Evolutionary conservation across 2,888 invertebrate species (phyloP).

Genomic region (Leptopterna dolabrata): DNA sequence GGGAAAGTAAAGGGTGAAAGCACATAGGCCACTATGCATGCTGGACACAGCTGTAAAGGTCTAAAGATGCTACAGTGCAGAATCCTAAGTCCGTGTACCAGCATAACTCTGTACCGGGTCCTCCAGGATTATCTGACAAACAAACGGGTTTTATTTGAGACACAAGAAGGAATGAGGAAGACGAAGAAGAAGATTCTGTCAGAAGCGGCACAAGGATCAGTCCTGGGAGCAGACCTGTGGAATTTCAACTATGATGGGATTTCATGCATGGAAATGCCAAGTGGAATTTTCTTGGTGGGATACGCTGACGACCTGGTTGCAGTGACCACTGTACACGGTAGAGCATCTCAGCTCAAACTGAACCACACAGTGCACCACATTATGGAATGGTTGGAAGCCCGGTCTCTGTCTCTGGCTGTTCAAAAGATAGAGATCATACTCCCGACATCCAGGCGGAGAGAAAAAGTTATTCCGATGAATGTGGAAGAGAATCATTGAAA

Average conservation of each 20-base stretch:
- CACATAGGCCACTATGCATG: slow-evolving; percentile 45
- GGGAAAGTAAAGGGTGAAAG: slow-evolving; percentile 41
- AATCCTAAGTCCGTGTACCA: slow-evolving; percentile 55
- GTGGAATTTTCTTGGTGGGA: slow-evolving; percentile 21
- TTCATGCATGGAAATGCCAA: slow-evolving; percentile 53
- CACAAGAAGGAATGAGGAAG: not conserved
- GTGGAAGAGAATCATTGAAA: slow-evolving; percentile 50
- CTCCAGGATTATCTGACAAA: slow-evolving; percentile 60
- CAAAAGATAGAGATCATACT: slow-evolving; percentile 60
- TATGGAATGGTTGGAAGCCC: slow-evolving; percentile 55
- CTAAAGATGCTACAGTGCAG: slow-evolving; percentile 62
- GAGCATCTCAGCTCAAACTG: slow-evolving; percentile 47
- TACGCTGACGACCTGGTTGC: slow-evolving; percentile 32
- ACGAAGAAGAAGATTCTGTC: slow-evolving; percentile 47
- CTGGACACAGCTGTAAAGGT: slow-evolving; percentile 55
- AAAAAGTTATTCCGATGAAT: slow-evolving; percentile 22
- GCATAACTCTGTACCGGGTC: slow-evolving; percentile 58
- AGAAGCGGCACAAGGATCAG: slow-evolving; percentile 60
- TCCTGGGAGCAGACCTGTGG: slow-evolving; percentile 55
- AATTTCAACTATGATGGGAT: slow-evolving; percentile 61
- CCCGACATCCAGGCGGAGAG: slow-evolving; percentile 56
- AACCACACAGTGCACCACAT: slow-evolving; percentile 51
- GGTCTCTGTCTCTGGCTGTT: slow-evolving; percentile 57
- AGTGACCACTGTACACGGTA: not conserved
- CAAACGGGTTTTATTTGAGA: not conserved